A percentile compares a stretch with the other conserved stretches of the same genome.
Conservation (phyloP, 2,888 invertebrate genomes). For the Hydrotaea diabolus region DNA sequence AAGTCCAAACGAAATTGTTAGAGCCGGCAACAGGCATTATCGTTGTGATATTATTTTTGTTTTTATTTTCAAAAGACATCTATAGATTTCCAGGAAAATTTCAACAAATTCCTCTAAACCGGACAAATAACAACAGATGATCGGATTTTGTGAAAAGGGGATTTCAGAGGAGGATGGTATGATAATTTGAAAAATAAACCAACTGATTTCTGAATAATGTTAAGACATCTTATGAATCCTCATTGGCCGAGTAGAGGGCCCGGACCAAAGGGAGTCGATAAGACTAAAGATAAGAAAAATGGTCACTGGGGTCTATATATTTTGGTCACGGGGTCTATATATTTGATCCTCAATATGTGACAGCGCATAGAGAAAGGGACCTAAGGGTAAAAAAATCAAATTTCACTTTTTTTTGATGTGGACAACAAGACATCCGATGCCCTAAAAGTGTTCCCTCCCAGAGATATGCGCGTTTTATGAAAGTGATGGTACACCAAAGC, state of each 20-base stretch:
- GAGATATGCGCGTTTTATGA: no score
- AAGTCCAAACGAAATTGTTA: background rate
- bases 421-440: no score
- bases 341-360: no score
- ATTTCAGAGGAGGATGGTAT: background rate
- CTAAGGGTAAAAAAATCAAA: no score
- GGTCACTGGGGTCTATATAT: no score
- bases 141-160: background rate
- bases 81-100: constrained; percentile 48
- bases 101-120: constrained; percentile 5
- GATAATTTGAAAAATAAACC: background rate
- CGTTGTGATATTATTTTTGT: constrained; percentile 53
- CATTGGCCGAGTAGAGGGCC: background rate
- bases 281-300: no score
- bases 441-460: no score
- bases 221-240: background rate
- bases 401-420: no score
- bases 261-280: background rate
- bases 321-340: no score
- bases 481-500: no score
- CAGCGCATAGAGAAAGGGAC: no score
- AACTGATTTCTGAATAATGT: background rate
- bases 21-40: constrained; percentile 6
- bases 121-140: constrained; percentile 2
- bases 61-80: constrained; percentile 41